phyloP scores from a whole-genome alignment of 2,888 invertebrate species.

The Cyclophora albipunctata region DNA sequence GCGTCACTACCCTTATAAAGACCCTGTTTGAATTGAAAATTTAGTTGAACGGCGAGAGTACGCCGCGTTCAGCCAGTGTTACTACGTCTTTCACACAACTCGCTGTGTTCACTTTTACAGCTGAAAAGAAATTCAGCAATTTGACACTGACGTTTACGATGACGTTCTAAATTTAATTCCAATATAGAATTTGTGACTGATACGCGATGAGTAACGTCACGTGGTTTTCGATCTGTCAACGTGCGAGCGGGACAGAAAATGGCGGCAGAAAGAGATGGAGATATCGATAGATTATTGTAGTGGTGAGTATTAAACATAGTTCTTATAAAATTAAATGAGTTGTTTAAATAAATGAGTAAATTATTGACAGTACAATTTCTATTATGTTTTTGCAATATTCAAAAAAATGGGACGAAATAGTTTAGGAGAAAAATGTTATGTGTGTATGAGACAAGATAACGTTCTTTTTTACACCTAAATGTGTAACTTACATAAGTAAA shows the following conservation, averaged over 20 bases:
- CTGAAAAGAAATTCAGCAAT: constrained; percentile 15
- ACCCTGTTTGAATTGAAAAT: constrained; percentile 75
- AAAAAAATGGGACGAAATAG: too few species aligned
- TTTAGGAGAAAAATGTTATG: too few species aligned
- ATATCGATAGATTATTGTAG: constrained; percentile 33
- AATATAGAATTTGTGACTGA: constrained; percentile 22
- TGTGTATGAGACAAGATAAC: too few species aligned
- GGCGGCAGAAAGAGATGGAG: constrained; percentile 30
- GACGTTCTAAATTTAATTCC: constrained; percentile 4
- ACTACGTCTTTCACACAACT: constrained; percentile 71
- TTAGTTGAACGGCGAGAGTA: constrained; percentile 68
- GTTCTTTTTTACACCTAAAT: too few species aligned
- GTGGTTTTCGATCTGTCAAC: constrained; percentile 60
- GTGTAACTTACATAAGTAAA: too few species aligned
- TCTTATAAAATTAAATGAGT: too few species aligned
- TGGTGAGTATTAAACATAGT: constrained; percentile 22
- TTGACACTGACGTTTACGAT: constrained; percentile 6
- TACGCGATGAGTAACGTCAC: constrained; percentile 34
- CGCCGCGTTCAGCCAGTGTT: constrained; percentile 62
- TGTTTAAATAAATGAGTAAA: too few species aligned
- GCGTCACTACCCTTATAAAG: constrained; percentile 76
- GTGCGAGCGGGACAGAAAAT: constrained; percentile 48
- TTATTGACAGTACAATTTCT: too few species aligned
- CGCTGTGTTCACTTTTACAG: constrained; percentile 46
- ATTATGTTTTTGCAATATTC: too few species aligned